phyloP scores from a whole-genome alignment of 2,797 vertebrate genomes.

The Lacerta agilis region DNA sequence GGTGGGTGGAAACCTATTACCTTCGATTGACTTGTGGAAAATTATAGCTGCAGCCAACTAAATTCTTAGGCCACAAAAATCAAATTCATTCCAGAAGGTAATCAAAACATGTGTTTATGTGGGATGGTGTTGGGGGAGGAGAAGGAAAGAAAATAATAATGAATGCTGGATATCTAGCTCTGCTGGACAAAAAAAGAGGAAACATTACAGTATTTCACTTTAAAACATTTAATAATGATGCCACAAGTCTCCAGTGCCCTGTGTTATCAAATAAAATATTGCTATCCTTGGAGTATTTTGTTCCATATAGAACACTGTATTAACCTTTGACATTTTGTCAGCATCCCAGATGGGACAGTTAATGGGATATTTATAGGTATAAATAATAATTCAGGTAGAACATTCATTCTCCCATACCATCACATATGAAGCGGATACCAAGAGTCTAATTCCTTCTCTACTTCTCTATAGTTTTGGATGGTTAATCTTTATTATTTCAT shows the following conservation, averaged over 20 bases:
- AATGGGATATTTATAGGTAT: no score
- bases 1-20: constrained; percentile 23
- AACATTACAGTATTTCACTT: not conserved
- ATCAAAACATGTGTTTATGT: not conserved
- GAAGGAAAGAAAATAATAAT: not conserved
- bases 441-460: no score
- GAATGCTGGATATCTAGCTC: not conserved
- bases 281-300: no score
- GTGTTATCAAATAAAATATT: not conserved
- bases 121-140: not conserved
- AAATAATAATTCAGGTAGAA: no score
- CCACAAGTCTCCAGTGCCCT: not conserved
- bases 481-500: no score
- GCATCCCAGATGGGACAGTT: no score
- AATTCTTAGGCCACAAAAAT: not conserved
- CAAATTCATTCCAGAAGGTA: constrained; percentile 16
- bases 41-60: constrained; percentile 31
- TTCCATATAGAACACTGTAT: no score
- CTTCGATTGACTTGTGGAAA: not conserved
- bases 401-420: no score
- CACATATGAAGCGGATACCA: no score
- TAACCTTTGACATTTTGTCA: no score
- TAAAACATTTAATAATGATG: not conserved
- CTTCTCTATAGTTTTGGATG: no score
- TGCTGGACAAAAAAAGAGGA: not conserved